These are phyloP conservation scores for Eurytoma californica DNA, from an alignment of 2,888 invertebrate species.

Conservation along the genomic window DNA sequence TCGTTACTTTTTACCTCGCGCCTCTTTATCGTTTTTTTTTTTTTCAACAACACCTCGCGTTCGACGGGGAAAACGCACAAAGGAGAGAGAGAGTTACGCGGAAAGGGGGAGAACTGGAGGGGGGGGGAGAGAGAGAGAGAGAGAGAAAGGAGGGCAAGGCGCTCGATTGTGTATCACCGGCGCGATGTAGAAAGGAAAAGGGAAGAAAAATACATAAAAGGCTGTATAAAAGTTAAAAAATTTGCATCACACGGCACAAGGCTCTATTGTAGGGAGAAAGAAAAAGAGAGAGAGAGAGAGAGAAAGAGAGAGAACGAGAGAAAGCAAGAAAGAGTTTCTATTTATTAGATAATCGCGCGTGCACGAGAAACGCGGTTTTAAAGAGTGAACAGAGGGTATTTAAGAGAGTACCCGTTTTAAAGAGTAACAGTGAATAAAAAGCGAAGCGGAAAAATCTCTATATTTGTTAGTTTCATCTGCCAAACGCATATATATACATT, in stretches of 20 bases:
- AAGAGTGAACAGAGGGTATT: conserved; percentile 34
- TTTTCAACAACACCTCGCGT: neutral
- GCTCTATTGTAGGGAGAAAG: conserved; percentile 26
- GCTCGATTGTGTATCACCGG: conserved; percentile 29
- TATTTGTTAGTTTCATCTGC: conserved; percentile 56
- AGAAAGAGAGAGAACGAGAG: conserved; percentile 41
- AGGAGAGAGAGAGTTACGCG: neutral
- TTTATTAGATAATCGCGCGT: conserved; percentile 43
- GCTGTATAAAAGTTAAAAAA: conserved; percentile 41
- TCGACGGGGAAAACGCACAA: conserved; percentile 5
- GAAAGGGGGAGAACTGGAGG: neutral
- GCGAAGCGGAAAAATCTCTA: conserved; percentile 48
- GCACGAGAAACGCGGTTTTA: conserved; percentile 25
- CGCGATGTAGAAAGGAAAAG: neutral
- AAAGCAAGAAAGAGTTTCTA: conserved; percentile 47
- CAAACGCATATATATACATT: conserved; percentile 49
- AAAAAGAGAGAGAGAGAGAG: conserved; percentile 13
- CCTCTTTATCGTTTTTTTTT: neutral
- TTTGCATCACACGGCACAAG: conserved; percentile 38
- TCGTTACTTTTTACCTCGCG: conserved; percentile 35
- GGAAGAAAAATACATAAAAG: neutral
- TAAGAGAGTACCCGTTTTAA: conserved; percentile 41
- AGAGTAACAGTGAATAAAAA: conserved; percentile 40
- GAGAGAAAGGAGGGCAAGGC: conserved; percentile 1
- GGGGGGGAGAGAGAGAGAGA: neutral